Conservation (phyloP, 1,140 invertebrate species). For the Melipona quadrifasciata region DNA sequence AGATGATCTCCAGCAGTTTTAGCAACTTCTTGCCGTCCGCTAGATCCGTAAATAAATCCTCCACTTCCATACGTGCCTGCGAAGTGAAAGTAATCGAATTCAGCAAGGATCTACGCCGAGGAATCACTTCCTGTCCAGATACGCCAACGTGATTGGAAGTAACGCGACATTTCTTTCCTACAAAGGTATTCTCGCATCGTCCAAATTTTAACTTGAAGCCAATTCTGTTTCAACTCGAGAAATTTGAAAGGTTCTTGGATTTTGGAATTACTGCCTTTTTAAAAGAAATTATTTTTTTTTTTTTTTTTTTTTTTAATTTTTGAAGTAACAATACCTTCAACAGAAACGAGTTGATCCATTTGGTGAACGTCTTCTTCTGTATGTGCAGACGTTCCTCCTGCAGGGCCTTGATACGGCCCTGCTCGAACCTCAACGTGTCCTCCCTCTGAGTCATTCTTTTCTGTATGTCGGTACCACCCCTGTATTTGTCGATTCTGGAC, state of each 20-base stretch:
- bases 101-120: neutral
- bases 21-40: conserved; percentile 97
- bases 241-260: neutral
- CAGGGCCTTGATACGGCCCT: conserved; percentile 96
- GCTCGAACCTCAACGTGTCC: conserved; percentile 97
- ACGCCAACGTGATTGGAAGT: neutral
- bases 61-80: conserved; percentile 96
- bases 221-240: too few species aligned
- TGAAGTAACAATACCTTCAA: conserved; percentile 87
- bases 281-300: too few species aligned
- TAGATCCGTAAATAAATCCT: conserved; percentile 97
- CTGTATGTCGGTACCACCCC: conserved; percentile 75
- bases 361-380: conserved; percentile 99
- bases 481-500: conserved; percentile 66
- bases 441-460: conserved; percentile 93
- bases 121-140: neutral
- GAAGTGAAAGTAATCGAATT: conserved; percentile 22
- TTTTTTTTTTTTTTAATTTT: too few species aligned
- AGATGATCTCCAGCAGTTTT: conserved; percentile 99
- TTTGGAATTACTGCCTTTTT: too few species aligned
- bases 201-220: too few species aligned
- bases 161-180: too few species aligned
- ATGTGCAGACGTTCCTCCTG: conserved; percentile 98
- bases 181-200: too few species aligned
- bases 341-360: conserved; percentile 99